Percentiles rank a stretch among this genome's conserved stretches.
phyloP scores from a whole-genome alignment of 2,113 vertebrate species.

The Semnornis frantzii region DNA sequence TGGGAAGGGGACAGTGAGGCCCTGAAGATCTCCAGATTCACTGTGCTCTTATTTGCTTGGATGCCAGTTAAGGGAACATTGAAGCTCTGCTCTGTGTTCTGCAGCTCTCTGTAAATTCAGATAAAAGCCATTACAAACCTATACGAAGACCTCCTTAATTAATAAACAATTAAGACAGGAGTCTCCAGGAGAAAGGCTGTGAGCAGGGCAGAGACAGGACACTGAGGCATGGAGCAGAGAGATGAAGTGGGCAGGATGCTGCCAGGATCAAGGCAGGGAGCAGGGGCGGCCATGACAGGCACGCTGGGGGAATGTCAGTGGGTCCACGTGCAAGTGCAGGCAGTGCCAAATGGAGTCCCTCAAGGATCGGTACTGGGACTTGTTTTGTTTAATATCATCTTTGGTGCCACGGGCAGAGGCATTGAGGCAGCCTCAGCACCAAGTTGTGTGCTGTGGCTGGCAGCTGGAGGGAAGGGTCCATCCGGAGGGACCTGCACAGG shows the following conservation, averaged over 20 bases:
- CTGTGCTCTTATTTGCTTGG: not conserved
- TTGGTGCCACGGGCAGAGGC: no score
- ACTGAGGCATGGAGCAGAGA: not conserved
- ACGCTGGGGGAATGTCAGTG: not conserved
- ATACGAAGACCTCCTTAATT: conserved; percentile 5
- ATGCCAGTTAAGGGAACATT: not conserved
- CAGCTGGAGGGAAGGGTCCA: no score
- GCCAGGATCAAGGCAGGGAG: not conserved
- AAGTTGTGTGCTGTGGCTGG: no score
- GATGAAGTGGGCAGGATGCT: not conserved
- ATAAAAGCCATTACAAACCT: conserved; percentile 32
- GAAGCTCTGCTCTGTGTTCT: not conserved
- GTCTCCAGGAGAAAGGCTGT: not conserved
- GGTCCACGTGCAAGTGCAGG: no score
- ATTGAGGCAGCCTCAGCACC: no score
- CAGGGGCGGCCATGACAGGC: not conserved
- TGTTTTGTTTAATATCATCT: no score
- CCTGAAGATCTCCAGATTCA: not conserved
- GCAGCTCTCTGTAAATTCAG: not conserved
- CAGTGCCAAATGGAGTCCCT: no score
- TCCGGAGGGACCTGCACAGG: no score
- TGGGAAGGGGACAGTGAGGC: not conserved
- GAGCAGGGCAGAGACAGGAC: not conserved
- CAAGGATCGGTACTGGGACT: no score
- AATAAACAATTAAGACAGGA: not conserved